Base-by-base conservation (phyloP, 2,113 vertebrate species). In the Ginglymostoma cirratum region DNA sequence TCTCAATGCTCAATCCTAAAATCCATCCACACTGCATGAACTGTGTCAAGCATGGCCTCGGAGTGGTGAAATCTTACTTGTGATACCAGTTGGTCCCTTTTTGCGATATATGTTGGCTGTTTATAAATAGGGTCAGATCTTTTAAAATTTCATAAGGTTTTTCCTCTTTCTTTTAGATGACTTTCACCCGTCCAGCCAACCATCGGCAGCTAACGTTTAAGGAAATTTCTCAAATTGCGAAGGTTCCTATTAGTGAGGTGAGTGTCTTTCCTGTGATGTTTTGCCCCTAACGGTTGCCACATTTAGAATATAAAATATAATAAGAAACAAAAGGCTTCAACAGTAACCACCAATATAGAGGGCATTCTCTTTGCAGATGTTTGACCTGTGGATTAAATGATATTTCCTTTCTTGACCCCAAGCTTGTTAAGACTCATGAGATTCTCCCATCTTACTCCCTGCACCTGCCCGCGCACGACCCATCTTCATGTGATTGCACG, bases 121-220 rank as follows among this genome's bases (percentile, higher is more conserved):
- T 34, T 34, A 30, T 76, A 34, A 76, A 76, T 10, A 34, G 2
- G 72, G 30, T 12, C 12, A 12, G 30, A 76, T 76, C 30, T 7
- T 76, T 76, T 76, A 72, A 3, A 12, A 76, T 76, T 34, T 76
- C 23, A 24, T 2, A 45, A 21, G 27, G 30, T 83, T 66, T 95
- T 27, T 72, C 2, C 24, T 19, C 69, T 83, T 4, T 86, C 45
- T 94, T 96, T 0, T 97, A 99, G 99, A 99, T 99, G 99, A 99
- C 99, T 10, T 99, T 99, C 97, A 99, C 99, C 83, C 98, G 99
- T 19, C 99, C 99, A 0, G 99, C 99, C 52, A 99, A 99, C 96
- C 98, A 99, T 97, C 97, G 99, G 96, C 99, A 99, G 96, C 98
- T 99, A 96, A 99, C 98, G 65, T 99, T 99, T 96, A 98, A 99